phyloP scores from a whole-genome alignment of 1,140 invertebrate genomes.

The Macrobrachium rosenbergii region DNA sequence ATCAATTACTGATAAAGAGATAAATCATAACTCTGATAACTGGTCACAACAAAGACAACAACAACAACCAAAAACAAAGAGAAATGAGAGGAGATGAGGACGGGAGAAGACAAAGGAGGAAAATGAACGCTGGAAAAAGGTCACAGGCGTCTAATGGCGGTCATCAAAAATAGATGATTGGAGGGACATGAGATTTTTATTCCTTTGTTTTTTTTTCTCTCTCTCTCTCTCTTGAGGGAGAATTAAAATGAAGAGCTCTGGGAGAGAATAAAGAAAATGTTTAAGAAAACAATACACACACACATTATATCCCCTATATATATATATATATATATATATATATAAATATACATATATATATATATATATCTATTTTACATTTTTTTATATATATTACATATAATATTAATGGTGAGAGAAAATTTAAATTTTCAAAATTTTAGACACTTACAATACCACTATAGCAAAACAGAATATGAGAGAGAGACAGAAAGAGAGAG shows the following conservation, averaged over 20 bases:
- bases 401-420: neutral
- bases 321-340: neutral
- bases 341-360: slow-evolving; percentile 3
- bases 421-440: too few relatives aligned
- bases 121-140: neutral
- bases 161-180: too few relatives aligned
- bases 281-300: too few relatives aligned
- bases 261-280: neutral
- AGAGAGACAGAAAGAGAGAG: too few relatives aligned
- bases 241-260: neutral
- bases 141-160: neutral
- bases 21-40: too few relatives aligned
- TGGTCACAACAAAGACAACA: neutral
- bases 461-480: too few relatives aligned
- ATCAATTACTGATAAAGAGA: too few relatives aligned
- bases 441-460: too few relatives aligned
- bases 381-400: neutral
- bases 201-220: too few relatives aligned
- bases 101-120: neutral
- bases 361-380: too few relatives aligned
- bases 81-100: neutral
- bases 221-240: too few relatives aligned
- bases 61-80: neutral
- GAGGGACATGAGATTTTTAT: neutral
- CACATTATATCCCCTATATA: too few relatives aligned